Conservation (phyloP, 2,797 vertebrate species). For the Sebastes oblongus region DNA sequence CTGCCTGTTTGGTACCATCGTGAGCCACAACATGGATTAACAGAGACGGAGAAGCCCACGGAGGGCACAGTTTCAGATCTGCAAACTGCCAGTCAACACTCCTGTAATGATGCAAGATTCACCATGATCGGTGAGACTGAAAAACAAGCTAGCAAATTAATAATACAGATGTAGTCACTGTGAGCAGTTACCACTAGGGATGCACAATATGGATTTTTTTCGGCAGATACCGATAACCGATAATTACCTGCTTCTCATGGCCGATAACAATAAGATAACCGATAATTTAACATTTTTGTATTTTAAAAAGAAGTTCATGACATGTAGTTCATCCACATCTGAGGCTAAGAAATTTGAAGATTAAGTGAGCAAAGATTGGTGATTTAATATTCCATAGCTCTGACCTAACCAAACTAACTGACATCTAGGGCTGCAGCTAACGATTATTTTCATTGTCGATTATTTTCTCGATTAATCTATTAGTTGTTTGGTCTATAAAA, state of each 20-base stretch:
- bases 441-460: neutral
- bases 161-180: neutral
- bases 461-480: no score
- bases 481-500: no score
- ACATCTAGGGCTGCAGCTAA: neutral
- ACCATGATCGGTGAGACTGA: conserved; percentile 80
- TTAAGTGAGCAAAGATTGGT: neutral
- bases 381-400: neutral
- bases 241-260: no score
- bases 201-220: neutral
- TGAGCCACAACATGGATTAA: conserved; percentile 31
- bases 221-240: no score
- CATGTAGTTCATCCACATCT: neutral
- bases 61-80: neutral
- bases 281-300: no score
- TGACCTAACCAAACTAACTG: neutral
- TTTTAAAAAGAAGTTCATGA: no score
- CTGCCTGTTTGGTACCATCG: conserved; percentile 56
- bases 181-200: neutral
- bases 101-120: conserved; percentile 71
- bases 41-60: conserved; percentile 31
- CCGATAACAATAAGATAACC: no score
- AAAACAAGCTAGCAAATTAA: neutral
- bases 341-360: neutral
- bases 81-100: conserved; percentile 24